Percentiles rank a stretch among this genome's conserved stretches.
Evolutionary conservation across 2,888 invertebrate genomes (phyloP).

Genomic region (Troides oblongomaculatus): DNA sequence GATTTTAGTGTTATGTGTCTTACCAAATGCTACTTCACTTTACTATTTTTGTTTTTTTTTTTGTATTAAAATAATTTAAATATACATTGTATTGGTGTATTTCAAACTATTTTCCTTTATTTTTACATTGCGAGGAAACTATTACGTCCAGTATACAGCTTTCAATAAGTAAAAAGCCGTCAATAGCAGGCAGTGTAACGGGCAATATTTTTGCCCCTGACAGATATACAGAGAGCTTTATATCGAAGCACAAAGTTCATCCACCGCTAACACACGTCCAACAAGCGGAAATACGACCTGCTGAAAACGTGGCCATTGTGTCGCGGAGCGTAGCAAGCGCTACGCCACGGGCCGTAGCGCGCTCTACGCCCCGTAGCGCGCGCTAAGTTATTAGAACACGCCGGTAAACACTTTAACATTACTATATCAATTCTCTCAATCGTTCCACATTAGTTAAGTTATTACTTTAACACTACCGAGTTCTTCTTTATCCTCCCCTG

Average conservation of each 20-base stretch:
- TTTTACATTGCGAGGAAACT: too few relatives aligned
- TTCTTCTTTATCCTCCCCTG: too few relatives aligned
- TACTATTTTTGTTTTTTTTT: too few relatives aligned
- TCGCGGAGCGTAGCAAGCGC: conserved; percentile 14
- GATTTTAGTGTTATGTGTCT: too few relatives aligned
- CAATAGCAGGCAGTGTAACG: background rate
- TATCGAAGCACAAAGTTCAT: background rate
- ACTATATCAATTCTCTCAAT: too few relatives aligned
- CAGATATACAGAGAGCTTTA: background rate
- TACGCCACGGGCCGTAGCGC: conserved; percentile 12
- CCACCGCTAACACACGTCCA: background rate
- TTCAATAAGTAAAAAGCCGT: background rate
- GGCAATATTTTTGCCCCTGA: background rate
- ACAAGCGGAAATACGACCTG: conserved; percentile 1
- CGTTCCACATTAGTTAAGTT: too few relatives aligned
- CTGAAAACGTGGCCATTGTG: conserved; percentile 4
- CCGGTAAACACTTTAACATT: background rate
- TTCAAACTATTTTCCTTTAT: too few relatives aligned
- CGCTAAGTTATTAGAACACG: conserved; percentile 5
- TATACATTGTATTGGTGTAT: too few relatives aligned
- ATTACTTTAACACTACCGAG: too few relatives aligned
- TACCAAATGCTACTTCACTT: too few relatives aligned
- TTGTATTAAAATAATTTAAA: too few relatives aligned
- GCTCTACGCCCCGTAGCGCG: conserved; percentile 1
- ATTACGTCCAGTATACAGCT: background rate